These are phyloP conservation scores for Trachemys scripta DNA, from an alignment of 2,113 vertebrate genomes.

Conservation along the genomic window DNA sequence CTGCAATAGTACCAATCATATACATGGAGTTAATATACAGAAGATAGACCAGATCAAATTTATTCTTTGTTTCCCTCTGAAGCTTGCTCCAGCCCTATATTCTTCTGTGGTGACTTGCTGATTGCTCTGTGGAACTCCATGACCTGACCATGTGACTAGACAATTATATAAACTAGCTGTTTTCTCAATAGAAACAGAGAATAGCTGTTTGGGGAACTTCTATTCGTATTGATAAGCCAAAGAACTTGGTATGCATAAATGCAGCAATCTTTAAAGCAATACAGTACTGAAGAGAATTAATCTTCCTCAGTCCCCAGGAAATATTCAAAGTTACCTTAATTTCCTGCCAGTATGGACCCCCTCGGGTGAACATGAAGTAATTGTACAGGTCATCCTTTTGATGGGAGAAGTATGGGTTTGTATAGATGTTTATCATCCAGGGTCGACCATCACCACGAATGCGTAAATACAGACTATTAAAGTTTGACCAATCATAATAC, in stretches of 20 bases:
- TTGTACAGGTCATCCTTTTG: conserved; percentile 90
- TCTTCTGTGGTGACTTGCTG: fast-evolving
- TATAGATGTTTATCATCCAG: conserved; percentile 93
- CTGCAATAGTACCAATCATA: background rate
- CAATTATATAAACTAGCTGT: background rate
- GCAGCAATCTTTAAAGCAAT: background rate
- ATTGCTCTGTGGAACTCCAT: background rate
- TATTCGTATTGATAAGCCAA: background rate
- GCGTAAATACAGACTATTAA: conserved; percentile 91
- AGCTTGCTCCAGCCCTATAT: background rate
- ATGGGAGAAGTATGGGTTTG: conserved; percentile 86
- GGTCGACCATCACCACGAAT: conserved; percentile 94
- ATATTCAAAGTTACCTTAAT: conserved; percentile 83
- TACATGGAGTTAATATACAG: background rate
- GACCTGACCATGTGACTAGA: background rate
- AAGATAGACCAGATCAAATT: background rate
- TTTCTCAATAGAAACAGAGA: background rate
- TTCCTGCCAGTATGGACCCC: conserved; percentile 98
- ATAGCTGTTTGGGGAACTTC: background rate
- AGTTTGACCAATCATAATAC: conserved; percentile 88
- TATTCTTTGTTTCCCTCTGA: fast-evolving
- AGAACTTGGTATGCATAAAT: background rate
- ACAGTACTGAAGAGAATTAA: background rate
- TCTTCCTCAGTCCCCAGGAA: background rate
- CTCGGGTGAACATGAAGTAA: conserved; percentile 95